phyloP scores from a whole-genome alignment of 2,797 vertebrate genomes.

The Taeniopygia guttata region DNA sequence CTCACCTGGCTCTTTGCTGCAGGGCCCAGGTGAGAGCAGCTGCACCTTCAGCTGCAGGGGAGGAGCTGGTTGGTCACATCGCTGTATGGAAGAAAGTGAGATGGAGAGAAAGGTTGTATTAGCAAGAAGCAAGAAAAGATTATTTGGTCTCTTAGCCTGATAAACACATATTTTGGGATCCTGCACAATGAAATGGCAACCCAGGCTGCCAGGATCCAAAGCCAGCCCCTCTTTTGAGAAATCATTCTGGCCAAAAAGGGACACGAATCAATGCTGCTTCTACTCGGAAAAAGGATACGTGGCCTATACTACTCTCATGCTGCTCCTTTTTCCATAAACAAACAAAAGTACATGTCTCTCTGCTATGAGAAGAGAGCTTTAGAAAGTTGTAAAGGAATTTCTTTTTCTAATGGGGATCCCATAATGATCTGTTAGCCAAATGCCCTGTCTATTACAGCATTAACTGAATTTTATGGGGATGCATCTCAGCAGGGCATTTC shows the following conservation, averaged over 20 bases:
- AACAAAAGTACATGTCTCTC: background rate
- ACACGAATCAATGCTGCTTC: background rate
- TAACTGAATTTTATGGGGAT: background rate
- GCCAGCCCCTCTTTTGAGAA: background rate
- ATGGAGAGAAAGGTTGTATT: background rate
- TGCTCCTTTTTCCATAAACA: background rate
- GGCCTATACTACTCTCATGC: background rate
- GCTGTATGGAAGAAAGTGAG: background rate
- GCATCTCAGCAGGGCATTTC: background rate
- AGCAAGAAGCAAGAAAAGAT: background rate
- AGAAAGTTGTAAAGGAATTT: background rate
- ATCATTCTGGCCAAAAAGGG: background rate
- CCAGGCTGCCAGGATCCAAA: background rate
- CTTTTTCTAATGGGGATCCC: background rate
- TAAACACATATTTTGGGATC: background rate
- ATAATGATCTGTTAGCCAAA: background rate
- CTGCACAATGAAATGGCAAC: background rate
- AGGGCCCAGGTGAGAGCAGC: background rate
- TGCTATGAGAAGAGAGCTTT: background rate
- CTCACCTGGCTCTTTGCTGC: background rate
- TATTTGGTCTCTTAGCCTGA: background rate
- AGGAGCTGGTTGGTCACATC: background rate
- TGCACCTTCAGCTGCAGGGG: background rate
- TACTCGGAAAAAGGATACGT: background rate
- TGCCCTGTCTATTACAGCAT: background rate